Percentiles rank a stretch among this genome's conserved stretches.
Conservation (phyloP, 1,140 invertebrate species). For the Drosophila jambulina region DNA sequence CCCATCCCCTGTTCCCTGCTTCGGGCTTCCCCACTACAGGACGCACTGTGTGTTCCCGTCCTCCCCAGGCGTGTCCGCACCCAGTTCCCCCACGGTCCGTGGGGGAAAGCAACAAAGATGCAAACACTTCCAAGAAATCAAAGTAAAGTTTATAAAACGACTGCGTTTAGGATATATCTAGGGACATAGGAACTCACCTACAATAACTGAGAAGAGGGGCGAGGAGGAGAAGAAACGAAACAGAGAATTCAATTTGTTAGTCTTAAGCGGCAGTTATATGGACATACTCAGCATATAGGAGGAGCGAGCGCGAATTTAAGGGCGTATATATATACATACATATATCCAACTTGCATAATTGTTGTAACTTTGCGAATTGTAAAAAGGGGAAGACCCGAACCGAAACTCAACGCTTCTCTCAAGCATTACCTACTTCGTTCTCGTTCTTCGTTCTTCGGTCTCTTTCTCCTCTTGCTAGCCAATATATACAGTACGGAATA, state of each 20-base stretch:
- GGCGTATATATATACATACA: neutral
- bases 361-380: slow-evolving; percentile 37
- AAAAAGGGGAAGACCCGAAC: slow-evolving; percentile 7
- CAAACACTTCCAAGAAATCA: slow-evolving; percentile 66
- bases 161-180: slow-evolving; percentile 58
- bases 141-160: slow-evolving; percentile 73
- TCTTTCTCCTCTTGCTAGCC: slow-evolving; percentile 67
- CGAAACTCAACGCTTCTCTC: slow-evolving; percentile 43
- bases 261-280: slow-evolving; percentile 44
- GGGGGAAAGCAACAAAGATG: slow-evolving; percentile 23
- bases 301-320: slow-evolving; percentile 14
- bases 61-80: neutral
- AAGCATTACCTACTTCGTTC: slow-evolving; percentile 24
- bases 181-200: slow-evolving; percentile 31
- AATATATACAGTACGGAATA: slow-evolving; percentile 29
- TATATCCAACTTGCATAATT: slow-evolving; percentile 31
- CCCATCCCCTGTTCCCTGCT: slow-evolving; percentile 6
- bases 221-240: slow-evolving; percentile 6
- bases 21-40: slow-evolving; percentile 37
- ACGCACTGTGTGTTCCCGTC: slow-evolving; percentile 15
- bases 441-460: slow-evolving; percentile 27
- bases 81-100: neutral
- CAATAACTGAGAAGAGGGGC: slow-evolving; percentile 10
- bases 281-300: slow-evolving; percentile 37
- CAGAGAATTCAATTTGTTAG: slow-evolving; percentile 60